phyloP scores from a whole-genome alignment of 2,888 invertebrate genomes.

The Himalopsyche tibetana region DNA sequence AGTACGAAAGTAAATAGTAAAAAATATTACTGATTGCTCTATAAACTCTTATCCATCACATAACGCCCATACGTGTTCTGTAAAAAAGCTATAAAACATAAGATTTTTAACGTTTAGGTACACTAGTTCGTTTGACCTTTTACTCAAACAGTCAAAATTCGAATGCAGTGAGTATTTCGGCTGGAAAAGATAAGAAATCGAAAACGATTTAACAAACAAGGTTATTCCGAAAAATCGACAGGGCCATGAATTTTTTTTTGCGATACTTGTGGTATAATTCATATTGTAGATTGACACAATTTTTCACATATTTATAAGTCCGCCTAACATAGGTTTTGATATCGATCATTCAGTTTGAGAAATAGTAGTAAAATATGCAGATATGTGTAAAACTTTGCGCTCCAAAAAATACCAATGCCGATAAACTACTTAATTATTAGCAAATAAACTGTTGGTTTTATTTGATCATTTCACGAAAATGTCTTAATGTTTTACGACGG shows the following conservation, averaged over 20 bases:
- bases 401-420: no score
- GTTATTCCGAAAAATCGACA: neutral
- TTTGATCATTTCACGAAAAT: no score
- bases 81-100: neutral
- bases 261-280: no score
- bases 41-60: constrained; percentile 20
- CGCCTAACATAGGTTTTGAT: no score
- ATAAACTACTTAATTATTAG: no score
- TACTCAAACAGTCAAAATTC: neutral
- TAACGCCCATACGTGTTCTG: constrained; percentile 5
- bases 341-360: no score
- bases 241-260: neutral
- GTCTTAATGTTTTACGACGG: no score
- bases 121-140: neutral
- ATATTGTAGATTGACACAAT: no score
- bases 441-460: no score
- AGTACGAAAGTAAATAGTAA: neutral
- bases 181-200: neutral
- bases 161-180: neutral
- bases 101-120: constrained; percentile 2
- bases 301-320: no score
- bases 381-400: no score
- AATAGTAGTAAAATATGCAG: no score
- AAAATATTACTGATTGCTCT: constrained; percentile 2
- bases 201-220: neutral